Evolutionary conservation across 2,113 vertebrate species (phyloP).

Genomic region (Micronycteris hirsuta): DNA sequence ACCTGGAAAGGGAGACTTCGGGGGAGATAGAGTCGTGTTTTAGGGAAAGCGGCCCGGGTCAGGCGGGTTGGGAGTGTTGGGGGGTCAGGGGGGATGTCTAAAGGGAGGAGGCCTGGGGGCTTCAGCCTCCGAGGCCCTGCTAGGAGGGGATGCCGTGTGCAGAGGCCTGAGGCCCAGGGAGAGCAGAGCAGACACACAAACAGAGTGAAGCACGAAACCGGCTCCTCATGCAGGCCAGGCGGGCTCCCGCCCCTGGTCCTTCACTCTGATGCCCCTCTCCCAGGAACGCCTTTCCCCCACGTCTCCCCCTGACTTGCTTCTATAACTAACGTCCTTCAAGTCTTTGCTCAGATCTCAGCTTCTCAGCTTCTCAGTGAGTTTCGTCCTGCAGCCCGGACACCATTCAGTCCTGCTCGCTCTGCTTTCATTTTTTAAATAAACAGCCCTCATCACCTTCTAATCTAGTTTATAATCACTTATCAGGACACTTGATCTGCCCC

Average conservation of each 20-base stretch:
- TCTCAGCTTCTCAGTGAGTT: background rate
- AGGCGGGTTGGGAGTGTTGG: background rate
- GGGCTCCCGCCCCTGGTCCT: background rate
- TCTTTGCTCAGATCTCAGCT: background rate
- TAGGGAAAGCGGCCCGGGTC: background rate
- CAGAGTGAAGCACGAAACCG: background rate
- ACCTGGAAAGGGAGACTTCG: background rate
- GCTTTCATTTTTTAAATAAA: background rate
- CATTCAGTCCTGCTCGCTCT: background rate
- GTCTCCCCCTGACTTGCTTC: background rate
- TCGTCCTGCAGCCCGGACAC: background rate
- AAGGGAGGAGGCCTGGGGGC: background rate
- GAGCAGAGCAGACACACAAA: background rate
- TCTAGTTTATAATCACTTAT: background rate
- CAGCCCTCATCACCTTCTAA: background rate
- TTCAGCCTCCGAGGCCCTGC: accelerated
- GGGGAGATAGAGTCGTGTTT: accelerated
- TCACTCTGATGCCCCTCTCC: background rate
- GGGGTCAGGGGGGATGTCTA: background rate
- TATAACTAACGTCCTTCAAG: background rate
- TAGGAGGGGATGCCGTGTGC: no score
- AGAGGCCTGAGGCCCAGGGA: background rate
- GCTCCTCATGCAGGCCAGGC: background rate
- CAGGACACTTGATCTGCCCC: background rate
- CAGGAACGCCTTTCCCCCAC: accelerated